These are phyloP conservation scores for Sparus aurata DNA, from an alignment of 2,797 vertebrate species.

Conservation along the genomic window DNA sequence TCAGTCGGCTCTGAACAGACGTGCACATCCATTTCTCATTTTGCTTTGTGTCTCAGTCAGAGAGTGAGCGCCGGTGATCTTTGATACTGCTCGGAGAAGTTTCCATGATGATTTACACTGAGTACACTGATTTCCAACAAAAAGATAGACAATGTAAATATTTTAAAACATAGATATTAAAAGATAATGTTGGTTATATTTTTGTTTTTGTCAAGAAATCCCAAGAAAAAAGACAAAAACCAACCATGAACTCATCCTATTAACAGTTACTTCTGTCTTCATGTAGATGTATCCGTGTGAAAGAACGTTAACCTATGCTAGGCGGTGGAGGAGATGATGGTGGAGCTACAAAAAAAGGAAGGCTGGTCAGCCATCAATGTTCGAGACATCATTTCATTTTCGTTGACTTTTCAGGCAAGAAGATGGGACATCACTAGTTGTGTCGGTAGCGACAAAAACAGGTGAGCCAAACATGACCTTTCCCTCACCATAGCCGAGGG, in stretches of 20 bases:
- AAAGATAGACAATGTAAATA: background rate
- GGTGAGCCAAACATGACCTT: too few species aligned
- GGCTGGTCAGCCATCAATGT: too few species aligned
- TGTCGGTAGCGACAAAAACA: too few species aligned
- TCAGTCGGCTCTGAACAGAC: slow-evolving; percentile 28
- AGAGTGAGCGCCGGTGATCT: background rate
- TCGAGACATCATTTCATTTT: too few species aligned
- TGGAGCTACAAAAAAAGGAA: too few species aligned
- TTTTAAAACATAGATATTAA: background rate
- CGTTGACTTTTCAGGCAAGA: too few species aligned
- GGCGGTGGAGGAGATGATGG: too few species aligned
- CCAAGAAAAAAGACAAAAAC: background rate
- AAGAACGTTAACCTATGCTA: too few species aligned
- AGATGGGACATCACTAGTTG: too few species aligned
- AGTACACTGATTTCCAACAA: background rate
- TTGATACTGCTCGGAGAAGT: background rate
- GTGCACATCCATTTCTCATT: slow-evolving; percentile 16
- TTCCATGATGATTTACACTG: background rate
- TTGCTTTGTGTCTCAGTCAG: slow-evolving; percentile 5
- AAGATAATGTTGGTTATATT: background rate
- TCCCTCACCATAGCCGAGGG: too few species aligned
- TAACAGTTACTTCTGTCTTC: background rate
- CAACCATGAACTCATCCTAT: background rate
- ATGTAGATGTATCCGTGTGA: too few species aligned
- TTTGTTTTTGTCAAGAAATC: background rate